A percentile compares a stretch with the other conserved stretches of the same genome.
These are phyloP conservation scores for Henicopernis longicauda DNA, from an alignment of 2,113 vertebrate genomes.

Conservation along the genomic window DNA sequence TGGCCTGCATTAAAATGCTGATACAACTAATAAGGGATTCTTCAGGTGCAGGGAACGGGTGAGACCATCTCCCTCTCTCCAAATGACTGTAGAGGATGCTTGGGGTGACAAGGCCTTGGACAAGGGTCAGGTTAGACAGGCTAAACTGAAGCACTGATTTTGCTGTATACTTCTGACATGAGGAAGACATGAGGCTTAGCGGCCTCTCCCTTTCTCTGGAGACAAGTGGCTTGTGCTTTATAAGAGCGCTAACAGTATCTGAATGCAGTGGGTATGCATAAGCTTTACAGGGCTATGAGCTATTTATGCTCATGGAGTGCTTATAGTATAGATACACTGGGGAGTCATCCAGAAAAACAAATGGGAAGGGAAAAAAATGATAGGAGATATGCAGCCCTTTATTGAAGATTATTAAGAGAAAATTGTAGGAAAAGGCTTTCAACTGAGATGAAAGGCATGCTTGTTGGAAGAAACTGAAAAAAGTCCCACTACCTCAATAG, in stretches of 20 bases:
- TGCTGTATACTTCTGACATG: not conserved
- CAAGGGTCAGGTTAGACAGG: not conserved
- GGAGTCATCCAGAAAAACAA: not conserved
- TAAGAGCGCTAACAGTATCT: rapidly evolving
- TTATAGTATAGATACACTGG: not conserved
- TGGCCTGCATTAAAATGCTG: not conserved
- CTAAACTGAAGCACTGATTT: not conserved
- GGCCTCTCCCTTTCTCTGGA: not conserved
- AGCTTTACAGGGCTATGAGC: not conserved
- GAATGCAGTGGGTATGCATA: not conserved
- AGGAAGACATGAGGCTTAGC: not conserved
- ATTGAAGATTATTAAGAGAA: not conserved
- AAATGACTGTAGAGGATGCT: not conserved
- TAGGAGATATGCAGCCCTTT: not conserved
- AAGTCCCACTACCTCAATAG: not conserved
- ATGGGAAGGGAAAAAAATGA: not conserved
- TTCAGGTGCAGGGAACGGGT: not conserved
- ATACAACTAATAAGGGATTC: not conserved
- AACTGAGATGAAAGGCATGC: constrained; percentile 1
- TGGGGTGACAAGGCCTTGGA: not conserved
- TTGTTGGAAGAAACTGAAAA: not conserved
- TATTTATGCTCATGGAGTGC: not conserved
- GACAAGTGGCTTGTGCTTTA: not conserved
- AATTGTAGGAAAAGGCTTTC: not conserved
- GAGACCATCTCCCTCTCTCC: not conserved